A percentile compares a stretch with the other conserved stretches of the same genome.
phyloP scores from a whole-genome alignment of 2,888 invertebrate species.

The Yponomeuta plumbellus region DNA sequence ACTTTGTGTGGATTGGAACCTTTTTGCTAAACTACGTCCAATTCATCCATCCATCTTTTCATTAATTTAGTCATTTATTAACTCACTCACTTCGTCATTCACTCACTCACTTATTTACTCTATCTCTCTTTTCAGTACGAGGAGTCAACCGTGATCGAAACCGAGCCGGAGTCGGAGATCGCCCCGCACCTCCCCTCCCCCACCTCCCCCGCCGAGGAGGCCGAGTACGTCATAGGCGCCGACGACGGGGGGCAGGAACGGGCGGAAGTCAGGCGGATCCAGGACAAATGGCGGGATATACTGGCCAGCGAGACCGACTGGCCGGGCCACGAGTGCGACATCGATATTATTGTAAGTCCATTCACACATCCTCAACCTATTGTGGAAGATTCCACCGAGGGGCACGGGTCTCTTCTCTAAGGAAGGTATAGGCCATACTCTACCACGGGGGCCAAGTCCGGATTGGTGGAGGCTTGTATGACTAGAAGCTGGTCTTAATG shows the following conservation, averaged over 20 bases:
- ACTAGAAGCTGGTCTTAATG: too few relatives aligned
- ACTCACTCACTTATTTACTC: not conserved
- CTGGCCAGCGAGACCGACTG: slow-evolving; percentile 75
- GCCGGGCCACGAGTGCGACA: slow-evolving; percentile 73
- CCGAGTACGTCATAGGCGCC: slow-evolving; percentile 80
- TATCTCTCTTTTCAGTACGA: slow-evolving; percentile 70
- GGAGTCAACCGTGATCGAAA: slow-evolving; percentile 81
- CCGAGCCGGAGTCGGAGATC: slow-evolving; percentile 80
- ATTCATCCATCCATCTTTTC: not conserved
- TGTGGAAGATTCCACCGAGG: too few relatives aligned
- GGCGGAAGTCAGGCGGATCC: slow-evolving; percentile 81
- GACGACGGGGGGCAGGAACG: slow-evolving; percentile 50
- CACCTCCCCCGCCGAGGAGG: slow-evolving; percentile 67
- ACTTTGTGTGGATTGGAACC: too few relatives aligned
- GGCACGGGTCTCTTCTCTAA: too few relatives aligned
- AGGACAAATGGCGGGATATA: slow-evolving; percentile 85
- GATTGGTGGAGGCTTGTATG: too few relatives aligned
- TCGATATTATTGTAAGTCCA: slow-evolving; percentile 84
- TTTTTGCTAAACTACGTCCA: too few relatives aligned
- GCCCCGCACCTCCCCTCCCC: slow-evolving; percentile 73
- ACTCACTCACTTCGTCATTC: not conserved
- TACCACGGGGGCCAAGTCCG: too few relatives aligned
- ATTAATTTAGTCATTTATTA: not conserved
- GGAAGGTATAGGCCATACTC: too few relatives aligned
- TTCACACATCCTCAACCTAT: too few relatives aligned